Conservation (phyloP, 2,113 vertebrate species). For the Cromileptes altivelis region DNA sequence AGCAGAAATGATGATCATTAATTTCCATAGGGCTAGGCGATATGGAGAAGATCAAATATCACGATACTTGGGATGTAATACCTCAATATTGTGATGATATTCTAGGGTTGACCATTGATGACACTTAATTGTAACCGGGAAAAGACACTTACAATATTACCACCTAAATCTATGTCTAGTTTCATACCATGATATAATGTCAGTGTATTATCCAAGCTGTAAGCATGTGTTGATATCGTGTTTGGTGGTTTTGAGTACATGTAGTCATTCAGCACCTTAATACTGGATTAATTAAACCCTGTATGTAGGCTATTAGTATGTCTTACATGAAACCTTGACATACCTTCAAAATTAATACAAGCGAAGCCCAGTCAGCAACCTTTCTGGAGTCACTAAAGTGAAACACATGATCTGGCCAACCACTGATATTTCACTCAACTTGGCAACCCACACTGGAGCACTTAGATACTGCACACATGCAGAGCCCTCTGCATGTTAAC, state of each 20-base stretch:
- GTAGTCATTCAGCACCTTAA: neutral
- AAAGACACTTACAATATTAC: too few relatives aligned
- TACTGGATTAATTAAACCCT: neutral
- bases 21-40: neutral
- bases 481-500: constrained; percentile 1
- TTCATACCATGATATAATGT: too few relatives aligned
- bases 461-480: constrained; percentile 4
- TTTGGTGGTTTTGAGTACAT: neutral
- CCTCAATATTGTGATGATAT: too few relatives aligned
- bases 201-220: neutral
- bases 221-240: neutral
- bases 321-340: neutral
- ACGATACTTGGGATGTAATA: too few relatives aligned
- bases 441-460: neutral
- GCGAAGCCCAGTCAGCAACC: neutral
- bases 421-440: constrained; percentile 17
- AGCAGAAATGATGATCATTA: neutral
- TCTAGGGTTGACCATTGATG: too few relatives aligned
- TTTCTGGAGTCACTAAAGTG: constrained; percentile 7
- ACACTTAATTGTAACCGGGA: too few relatives aligned
- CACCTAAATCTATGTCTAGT: too few relatives aligned
- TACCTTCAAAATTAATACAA: neutral
- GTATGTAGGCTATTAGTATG: neutral
- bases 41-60: too few relatives aligned
- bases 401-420: constrained; percentile 12